phyloP scores from a whole-genome alignment of 2,113 vertebrate genomes.

The Nematolebias whitei region DNA sequence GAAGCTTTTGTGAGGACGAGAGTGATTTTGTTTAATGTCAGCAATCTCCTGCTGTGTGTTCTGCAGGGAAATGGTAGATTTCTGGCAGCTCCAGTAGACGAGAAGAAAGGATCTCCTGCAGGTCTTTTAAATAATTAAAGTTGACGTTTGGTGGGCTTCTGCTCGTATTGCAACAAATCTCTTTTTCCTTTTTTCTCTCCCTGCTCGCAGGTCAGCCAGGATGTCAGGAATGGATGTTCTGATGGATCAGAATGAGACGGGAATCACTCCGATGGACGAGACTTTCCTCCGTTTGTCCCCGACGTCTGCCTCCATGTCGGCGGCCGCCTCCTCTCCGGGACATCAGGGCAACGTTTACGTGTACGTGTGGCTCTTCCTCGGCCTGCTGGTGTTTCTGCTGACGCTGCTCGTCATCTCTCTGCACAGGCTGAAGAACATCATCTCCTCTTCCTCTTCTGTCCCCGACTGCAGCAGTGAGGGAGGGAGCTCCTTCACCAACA shows the following conservation, averaged over 20 bases:
- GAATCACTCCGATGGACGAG: constrained; percentile 69
- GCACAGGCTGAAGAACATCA: constrained; percentile 96
- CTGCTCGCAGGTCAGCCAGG: constrained; percentile 20
- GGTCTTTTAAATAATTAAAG: constrained; percentile 21
- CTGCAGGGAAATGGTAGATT: constrained; percentile 12
- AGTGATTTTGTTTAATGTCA: constrained; percentile 24
- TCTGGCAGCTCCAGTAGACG: constrained; percentile 21
- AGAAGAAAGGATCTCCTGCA: constrained; percentile 16
- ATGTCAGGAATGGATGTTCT: constrained; percentile 74
- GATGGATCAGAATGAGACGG: constrained; percentile 68
- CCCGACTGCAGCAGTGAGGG: constrained; percentile 90
- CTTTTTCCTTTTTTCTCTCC: background rate
- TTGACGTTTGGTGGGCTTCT: constrained; percentile 4
- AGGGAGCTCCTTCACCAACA: constrained; percentile 95
- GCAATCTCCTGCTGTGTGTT: constrained; percentile 24
- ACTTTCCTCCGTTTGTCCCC: constrained; percentile 89
- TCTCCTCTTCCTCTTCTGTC: constrained; percentile 91
- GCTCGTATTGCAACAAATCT: constrained; percentile 16
- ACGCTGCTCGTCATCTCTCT: constrained; percentile 92
- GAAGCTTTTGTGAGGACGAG: constrained; percentile 6
- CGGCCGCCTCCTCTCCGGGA: constrained; percentile 79
- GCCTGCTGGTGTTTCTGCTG: constrained; percentile 92
- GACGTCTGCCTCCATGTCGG: constrained; percentile 86
- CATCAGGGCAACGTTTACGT: constrained; percentile 88
- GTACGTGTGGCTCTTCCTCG: constrained; percentile 96